A percentile compares a stretch with the other conserved stretches of the same genome.
phyloP scores from a whole-genome alignment of 2,797 vertebrate species.

The Muraenolepis orangiensis region DNA sequence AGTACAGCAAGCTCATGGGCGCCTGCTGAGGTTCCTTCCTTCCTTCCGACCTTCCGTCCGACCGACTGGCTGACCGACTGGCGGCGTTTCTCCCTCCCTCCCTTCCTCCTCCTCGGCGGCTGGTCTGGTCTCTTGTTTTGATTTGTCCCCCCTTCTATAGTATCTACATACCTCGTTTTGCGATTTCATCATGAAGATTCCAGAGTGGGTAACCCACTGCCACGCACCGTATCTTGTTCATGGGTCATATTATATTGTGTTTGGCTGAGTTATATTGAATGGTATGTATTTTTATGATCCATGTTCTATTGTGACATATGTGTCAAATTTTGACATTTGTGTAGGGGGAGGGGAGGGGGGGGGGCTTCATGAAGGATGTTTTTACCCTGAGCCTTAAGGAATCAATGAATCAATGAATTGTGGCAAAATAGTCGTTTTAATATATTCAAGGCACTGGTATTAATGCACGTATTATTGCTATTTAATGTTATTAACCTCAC shows the following conservation, averaged over 20 bases:
- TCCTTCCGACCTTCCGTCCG: too few relatives aligned
- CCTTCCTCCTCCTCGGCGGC: too few relatives aligned
- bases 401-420: background rate
- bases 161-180: background rate
- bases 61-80: too few relatives aligned
- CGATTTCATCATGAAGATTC: background rate
- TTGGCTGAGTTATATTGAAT: background rate
- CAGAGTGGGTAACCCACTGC: background rate
- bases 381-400: background rate
- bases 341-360: too few relatives aligned
- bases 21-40: slow-evolving; percentile 28
- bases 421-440: background rate
- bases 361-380: background rate
- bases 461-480: background rate
- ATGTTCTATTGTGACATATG: background rate
- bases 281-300: background rate
- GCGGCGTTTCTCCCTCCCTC: background rate
- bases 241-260: background rate
- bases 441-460: background rate
- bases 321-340: background rate
- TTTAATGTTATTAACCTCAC: background rate
- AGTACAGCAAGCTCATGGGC: slow-evolving; percentile 52
- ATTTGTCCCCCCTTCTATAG: background rate
- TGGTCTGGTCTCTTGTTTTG: too few relatives aligned
- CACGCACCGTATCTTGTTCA: background rate